Percentiles rank a stretch among this genome's conserved stretches.
phyloP scores from a whole-genome alignment of 2,797 vertebrate species.

The Premnoplex brunnescens region DNA sequence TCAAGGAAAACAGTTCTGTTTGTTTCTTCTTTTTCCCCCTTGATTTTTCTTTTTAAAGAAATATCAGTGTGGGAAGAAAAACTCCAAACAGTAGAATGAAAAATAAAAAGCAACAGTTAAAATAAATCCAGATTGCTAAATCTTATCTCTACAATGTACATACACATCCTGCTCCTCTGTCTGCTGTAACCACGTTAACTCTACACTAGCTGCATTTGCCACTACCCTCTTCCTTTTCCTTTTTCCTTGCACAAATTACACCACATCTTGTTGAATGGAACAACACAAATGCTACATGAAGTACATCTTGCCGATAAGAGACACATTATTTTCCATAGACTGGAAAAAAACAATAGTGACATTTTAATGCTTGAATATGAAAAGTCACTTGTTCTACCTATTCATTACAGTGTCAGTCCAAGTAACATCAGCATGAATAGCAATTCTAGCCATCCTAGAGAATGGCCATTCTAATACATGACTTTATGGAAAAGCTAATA shows the following conservation, averaged over 20 bases:
- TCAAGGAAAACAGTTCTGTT: not conserved
- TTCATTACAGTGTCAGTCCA: conserved; percentile 42
- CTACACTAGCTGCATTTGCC: conserved; percentile 15
- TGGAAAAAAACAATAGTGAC: conserved; percentile 47
- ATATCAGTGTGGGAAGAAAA: not conserved
- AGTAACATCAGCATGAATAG: not conserved
- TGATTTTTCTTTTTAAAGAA: not conserved
- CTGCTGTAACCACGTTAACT: conserved; percentile 67
- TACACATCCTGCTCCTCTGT: conserved; percentile 28
- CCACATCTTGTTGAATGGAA: not conserved
- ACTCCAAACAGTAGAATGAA: not conserved
- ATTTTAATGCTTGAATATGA: conserved; percentile 47
- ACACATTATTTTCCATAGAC: conserved; percentile 43
- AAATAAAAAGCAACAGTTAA: conserved; percentile 60
- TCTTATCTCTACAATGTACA: conserved; percentile 31
- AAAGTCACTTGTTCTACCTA: conserved; percentile 21
- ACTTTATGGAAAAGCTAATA: conserved; percentile 57
- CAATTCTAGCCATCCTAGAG: not conserved
- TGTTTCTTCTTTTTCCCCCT: rapidly evolving
- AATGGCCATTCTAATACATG: conserved; percentile 25
- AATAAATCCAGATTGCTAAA: conserved; percentile 59
- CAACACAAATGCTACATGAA: conserved; percentile 51
- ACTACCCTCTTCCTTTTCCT: conserved; percentile 13
- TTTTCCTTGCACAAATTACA: conserved; percentile 13
- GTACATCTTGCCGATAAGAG: conserved; percentile 30